These are phyloP conservation scores for Oeneis ivallda DNA, from an alignment of 2,888 invertebrate genomes.

Conservation along the genomic window DNA sequence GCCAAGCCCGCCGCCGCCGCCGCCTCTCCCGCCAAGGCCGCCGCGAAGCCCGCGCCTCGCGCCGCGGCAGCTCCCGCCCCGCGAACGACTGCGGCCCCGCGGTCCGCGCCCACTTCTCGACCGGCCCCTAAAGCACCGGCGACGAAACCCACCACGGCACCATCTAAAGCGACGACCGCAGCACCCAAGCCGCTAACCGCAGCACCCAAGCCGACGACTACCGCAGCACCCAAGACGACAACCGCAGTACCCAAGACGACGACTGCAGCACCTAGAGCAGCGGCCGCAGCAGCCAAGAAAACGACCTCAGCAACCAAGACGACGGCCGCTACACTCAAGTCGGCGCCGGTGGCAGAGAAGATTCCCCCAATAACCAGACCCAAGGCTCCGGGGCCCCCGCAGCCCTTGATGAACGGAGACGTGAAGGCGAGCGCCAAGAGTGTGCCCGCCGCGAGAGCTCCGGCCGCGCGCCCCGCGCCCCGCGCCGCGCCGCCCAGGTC, in stretches of 20 bases:
- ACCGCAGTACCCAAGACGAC: constrained; percentile 21
- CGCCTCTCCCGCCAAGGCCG: constrained; percentile 37
- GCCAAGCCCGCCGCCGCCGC: constrained; percentile 46
- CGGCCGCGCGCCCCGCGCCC: constrained; percentile 49
- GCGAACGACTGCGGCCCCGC: constrained; percentile 30
- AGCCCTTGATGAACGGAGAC: constrained; percentile 80
- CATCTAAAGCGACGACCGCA: constrained; percentile 78
- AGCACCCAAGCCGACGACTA: constrained; percentile 28
- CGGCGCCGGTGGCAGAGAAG: constrained; percentile 26
- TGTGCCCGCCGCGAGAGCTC: constrained; percentile 46
- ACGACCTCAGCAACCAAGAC: not conserved
- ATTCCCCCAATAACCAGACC: constrained; percentile 47
- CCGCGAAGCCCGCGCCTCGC: constrained; percentile 20
- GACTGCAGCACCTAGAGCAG: not conserved
- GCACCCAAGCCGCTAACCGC: constrained; percentile 32
- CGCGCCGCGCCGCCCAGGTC: constrained; percentile 48
- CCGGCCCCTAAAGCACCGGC: constrained; percentile 44
- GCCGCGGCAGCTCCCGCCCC: constrained; percentile 29
- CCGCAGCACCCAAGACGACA: constrained; percentile 45
- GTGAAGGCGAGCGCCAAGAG: constrained; percentile 47
- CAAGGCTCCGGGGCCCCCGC: constrained; percentile 58
- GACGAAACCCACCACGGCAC: constrained; percentile 45
- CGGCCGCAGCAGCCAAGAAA: not conserved
- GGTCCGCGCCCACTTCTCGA: constrained; percentile 36
- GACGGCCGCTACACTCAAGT: not conserved